These are phyloP conservation scores for Sander vitreus DNA, from an alignment of 2,113 vertebrate genomes.

Conservation along the genomic window DNA sequence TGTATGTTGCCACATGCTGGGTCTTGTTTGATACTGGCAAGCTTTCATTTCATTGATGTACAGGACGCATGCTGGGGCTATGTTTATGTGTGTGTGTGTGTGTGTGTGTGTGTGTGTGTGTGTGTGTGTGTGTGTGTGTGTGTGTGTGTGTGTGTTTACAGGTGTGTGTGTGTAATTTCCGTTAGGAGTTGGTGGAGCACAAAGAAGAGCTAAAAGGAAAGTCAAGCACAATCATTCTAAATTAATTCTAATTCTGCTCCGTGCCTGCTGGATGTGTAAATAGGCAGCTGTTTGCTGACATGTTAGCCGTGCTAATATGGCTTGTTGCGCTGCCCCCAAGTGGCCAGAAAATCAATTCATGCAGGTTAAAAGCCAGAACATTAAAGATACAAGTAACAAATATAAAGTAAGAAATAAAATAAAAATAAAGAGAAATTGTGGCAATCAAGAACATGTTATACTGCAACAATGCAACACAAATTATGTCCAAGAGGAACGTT, in stretches of 20 bases:
- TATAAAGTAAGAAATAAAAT: too few relatives aligned
- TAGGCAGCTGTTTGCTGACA: too few relatives aligned
- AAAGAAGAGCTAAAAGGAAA: not conserved
- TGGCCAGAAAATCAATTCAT: too few relatives aligned
- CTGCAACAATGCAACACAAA: not conserved
- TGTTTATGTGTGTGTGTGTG: not conserved
- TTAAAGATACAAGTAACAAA: too few relatives aligned
- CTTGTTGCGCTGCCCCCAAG: too few relatives aligned
- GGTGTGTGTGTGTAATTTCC: not conserved
- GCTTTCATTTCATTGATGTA: slow-evolving; percentile 29
- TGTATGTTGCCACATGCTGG: slow-evolving; percentile 10
- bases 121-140: not conserved
- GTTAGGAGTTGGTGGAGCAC: not conserved
- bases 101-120: not conserved
- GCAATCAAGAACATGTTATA: not conserved
- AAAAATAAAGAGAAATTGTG: not conserved
- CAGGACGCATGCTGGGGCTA: slow-evolving; percentile 1
- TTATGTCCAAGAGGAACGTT: too few relatives aligned
- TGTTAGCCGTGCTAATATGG: too few relatives aligned
- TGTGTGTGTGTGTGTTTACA: not conserved
- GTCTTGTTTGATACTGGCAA: slow-evolving; percentile 25
- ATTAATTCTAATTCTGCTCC: too few relatives aligned
- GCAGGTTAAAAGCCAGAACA: too few relatives aligned
- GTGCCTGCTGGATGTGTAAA: too few relatives aligned
- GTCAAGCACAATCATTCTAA: not conserved